These are phyloP conservation scores for Ranitomeya imitator DNA, from an alignment of 2,113 vertebrate genomes.

Conservation along the genomic window DNA sequence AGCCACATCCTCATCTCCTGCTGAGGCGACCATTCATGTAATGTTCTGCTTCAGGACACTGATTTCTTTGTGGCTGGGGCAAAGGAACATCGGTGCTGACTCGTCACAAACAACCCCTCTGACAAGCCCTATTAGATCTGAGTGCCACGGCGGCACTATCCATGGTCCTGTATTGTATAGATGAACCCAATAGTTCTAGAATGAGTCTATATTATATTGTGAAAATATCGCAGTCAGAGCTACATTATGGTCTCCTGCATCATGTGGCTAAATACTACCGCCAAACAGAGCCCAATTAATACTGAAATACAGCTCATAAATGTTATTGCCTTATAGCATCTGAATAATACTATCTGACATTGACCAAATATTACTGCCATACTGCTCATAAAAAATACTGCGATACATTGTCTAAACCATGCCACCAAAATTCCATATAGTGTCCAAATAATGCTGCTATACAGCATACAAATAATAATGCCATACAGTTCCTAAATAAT, in stretches of 20 bases:
- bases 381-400: neutral
- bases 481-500: neutral
- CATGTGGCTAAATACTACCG: neutral
- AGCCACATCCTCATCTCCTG: neutral
- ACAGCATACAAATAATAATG: neutral
- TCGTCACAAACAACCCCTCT: neutral
- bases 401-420: neutral
- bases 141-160: neutral
- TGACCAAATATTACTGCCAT: neutral
- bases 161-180: slow-evolving; percentile 4
- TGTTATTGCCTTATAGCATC: neutral
- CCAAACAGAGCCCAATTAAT: neutral
- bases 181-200: neutral
- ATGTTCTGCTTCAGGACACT: slow-evolving; percentile 6
- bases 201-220: neutral
- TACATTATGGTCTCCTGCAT: neutral
- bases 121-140: neutral
- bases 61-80: neutral
- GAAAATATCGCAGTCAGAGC: neutral
- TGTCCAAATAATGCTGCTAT: neutral
- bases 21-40: neutral
- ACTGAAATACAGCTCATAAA: neutral
- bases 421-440: neutral
- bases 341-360: neutral
- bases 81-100: neutral